Conservation (phyloP, 2,113 vertebrate genomes). For the Corythaixoides concolor region DNA sequence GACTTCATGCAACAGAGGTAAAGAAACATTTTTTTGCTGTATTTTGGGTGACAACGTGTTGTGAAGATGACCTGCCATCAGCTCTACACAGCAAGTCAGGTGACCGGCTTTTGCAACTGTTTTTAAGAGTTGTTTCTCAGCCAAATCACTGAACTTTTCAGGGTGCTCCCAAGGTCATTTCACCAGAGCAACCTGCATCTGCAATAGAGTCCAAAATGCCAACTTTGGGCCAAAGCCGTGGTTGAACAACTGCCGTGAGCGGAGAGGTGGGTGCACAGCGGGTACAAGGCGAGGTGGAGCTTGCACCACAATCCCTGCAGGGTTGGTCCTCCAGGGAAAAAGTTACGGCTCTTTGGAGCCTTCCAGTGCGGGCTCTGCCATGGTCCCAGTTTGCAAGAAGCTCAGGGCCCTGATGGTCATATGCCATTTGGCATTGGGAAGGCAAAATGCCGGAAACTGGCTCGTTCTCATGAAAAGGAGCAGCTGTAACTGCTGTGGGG, state of each 20-base stretch:
- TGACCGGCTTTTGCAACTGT: background rate
- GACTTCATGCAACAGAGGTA: background rate
- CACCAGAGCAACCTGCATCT: background rate
- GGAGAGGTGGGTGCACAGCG: background rate
- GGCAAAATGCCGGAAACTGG: background rate
- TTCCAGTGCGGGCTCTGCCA: background rate
- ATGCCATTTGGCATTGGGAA: background rate
- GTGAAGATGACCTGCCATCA: background rate
- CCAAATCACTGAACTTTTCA: background rate
- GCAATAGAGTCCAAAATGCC: background rate
- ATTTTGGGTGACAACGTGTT: rapidly evolving
- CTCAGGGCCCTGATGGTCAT: background rate
- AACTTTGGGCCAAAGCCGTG: background rate
- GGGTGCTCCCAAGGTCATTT: background rate
- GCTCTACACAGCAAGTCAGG: background rate
- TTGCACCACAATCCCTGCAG: background rate
- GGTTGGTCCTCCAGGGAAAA: background rate
- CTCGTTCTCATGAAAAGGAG: background rate
- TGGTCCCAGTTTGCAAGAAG: background rate
- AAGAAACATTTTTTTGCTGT: background rate
- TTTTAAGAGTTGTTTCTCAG: background rate
- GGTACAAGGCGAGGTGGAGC: background rate
- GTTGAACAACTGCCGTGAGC: background rate
- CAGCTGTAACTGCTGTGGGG: background rate
- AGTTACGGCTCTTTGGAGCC: background rate